Conservation (phyloP, 2,888 invertebrate genomes). For the Kryphioiulus occultus region DNA sequence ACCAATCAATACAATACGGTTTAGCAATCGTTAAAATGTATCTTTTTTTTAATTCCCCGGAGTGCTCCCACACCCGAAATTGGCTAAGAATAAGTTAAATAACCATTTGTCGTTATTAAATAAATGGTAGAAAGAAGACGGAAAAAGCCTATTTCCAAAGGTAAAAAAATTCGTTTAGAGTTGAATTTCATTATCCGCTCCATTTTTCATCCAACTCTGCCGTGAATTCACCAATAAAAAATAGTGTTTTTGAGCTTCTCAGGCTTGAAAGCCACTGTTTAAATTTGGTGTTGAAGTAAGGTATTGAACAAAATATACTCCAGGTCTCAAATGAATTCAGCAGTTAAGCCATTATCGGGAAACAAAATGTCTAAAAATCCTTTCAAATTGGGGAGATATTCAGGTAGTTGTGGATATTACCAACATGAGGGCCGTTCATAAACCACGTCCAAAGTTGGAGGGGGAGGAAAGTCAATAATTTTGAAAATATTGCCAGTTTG, state of each 20-base stretch:
- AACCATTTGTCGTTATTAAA: neutral
- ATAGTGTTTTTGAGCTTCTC: neutral
- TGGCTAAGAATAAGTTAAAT: neutral
- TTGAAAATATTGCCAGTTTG: too few relatives aligned
- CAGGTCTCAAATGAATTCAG: neutral
- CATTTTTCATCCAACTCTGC: neutral
- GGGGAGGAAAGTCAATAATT: too few relatives aligned
- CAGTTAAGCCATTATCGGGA: neutral
- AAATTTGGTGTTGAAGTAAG: neutral
- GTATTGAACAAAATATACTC: neutral
- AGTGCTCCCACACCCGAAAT: neutral
- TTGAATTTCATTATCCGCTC: neutral
- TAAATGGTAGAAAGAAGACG: neutral
- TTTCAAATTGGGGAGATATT: neutral
- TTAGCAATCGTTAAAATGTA: too few relatives aligned
- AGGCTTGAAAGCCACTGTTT: neutral
- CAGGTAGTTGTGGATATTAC: too few relatives aligned
- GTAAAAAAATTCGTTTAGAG: neutral
- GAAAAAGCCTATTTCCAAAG: neutral
- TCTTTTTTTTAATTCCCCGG: neutral
- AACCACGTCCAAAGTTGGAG: too few relatives aligned
- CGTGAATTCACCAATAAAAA: neutral
- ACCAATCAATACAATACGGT: too few relatives aligned
- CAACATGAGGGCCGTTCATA: too few relatives aligned
- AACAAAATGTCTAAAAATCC: neutral